phyloP scores from a whole-genome alignment of 1,140 invertebrate species.

The Gryllus bimaculatus region DNA sequence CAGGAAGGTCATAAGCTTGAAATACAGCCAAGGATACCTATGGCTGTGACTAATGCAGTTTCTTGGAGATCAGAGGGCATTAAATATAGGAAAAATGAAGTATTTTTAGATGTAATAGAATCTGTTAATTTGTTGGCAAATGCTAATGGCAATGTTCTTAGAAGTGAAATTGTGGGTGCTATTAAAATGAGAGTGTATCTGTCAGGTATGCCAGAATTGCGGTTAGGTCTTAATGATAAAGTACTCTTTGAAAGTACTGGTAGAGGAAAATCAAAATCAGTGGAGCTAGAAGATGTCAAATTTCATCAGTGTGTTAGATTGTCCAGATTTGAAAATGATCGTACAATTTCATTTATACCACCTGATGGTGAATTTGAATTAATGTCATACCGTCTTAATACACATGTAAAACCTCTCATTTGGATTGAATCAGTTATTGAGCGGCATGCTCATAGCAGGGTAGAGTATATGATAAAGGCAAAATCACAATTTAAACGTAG shows the following conservation, averaged over 20 bases:
- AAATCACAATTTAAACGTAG: constrained; percentile 97
- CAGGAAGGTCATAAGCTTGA: constrained; percentile 98
- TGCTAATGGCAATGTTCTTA: constrained; percentile 93
- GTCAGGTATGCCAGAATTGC: constrained; percentile 99
- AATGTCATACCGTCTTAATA: constrained; percentile 98
- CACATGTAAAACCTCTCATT: constrained; percentile 95
- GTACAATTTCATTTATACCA: constrained; percentile 97
- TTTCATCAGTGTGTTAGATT: constrained; percentile 99
- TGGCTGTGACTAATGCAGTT: constrained; percentile 99
- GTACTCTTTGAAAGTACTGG: constrained; percentile 97
- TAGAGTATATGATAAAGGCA: constrained; percentile 99
- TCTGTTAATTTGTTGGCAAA: constrained; percentile 96
- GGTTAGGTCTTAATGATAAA: constrained; percentile 97
- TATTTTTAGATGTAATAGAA: constrained; percentile 99
- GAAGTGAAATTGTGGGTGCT: constrained; percentile 96
- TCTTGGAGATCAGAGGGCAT: constrained; percentile 99
- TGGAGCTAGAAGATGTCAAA: constrained; percentile 98
- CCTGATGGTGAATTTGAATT: constrained; percentile 99
- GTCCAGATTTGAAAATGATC: constrained; percentile 96
- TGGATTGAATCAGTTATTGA: constrained; percentile 99
- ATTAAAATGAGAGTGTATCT: constrained; percentile 99
- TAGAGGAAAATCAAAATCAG: constrained; percentile 95
- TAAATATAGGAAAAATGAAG: constrained; percentile 99
- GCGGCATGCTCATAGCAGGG: constrained; percentile 92
- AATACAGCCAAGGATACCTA: constrained; percentile 90